Base-by-base conservation (phyloP, 1,140 invertebrate genomes). In the Helicoverpa zea region DNA sequence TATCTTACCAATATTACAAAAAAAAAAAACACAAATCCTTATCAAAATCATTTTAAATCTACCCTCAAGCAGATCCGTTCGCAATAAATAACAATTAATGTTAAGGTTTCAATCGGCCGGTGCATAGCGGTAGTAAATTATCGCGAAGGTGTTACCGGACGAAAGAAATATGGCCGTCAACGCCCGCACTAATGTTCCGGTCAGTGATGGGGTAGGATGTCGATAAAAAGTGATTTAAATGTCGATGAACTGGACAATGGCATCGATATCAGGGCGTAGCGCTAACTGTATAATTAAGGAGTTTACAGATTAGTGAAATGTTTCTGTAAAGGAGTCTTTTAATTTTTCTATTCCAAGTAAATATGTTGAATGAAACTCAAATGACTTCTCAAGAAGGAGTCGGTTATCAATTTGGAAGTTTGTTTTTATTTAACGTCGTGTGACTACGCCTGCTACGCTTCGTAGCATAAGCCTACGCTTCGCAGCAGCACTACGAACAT, bases 131-230 rank as follows among this genome's bases (percentile, higher is more conserved):
- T 16, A 63, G 52, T 79, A 79, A 68, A 79, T 79, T 79, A 79
- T 59, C 64, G 58, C 84, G 86, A 86, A 83, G 82, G 86, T 79
- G 87, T 79, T 87, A 82, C 80, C 82, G 85, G 59, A 76, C 49
- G 83, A 87, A 92, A 92, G 91, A 93, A 91, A 91, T 93, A 93
- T 92, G 81, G 84, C 91, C 83, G 68, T 86, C 84, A 84, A 86
- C 84, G 59, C 78, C 75, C 70, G 59, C 59, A 82, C 81, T 75
- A 88, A 86, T 87, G 83, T 84, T 80, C 66, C 72, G 63, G 16
- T 29, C 79, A 88, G 83, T 66, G 83, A 61, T 85, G 85, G 16
- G n/a, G 16, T 13, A n/a, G 29, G 11, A 0, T 73, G 16, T 80
- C 79, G 79, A 80, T 80, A 80, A 80, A 64, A 29, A 12, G 47